Evolutionary conservation across 2,888 invertebrate species (phyloP), one percentile per base, ranked within the genome.

Genomic region (Machimus atricapillus): DNA sequence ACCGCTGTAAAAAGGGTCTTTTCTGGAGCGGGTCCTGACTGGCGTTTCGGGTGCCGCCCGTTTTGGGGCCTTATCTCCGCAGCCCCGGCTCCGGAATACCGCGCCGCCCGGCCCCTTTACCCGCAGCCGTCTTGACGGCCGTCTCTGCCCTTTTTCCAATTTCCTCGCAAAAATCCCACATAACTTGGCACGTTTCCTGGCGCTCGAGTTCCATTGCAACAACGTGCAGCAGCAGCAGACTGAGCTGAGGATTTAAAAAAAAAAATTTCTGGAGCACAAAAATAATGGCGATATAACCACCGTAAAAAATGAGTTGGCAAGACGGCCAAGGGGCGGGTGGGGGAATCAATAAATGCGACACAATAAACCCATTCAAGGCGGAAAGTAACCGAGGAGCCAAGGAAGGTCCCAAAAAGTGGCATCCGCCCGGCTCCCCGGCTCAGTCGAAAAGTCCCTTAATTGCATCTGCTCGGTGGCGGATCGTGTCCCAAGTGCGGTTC

Each of bases 231-330:
- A 66, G 82, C 66, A 66, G 16, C 82, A 66, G 12, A 14, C 43
- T 46, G 34, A 16, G 37, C n/a, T n/a, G 76, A 40, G 82, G 37
- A 5, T 23, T 40, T 23, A 82, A 82, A n/a, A n/a, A n/a, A n/a
- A 34, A 82, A 82, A 82, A 3, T 82, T 82, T 82, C 66, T 82
- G 12, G 82, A 82, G 82, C 82, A 82, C 82, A 82, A 82, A 58
- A 14, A 16, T 66, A 66, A 82, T 66, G n/a, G 82, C 19, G 37
- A 56, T 34, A 74, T 14, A n/a, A 52, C 58, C 23, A 16, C 34
- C n/a, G 5, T 4, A 37, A 52, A 27, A 58, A 82, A 66, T 34
- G 58, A 31, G 52, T 34, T 82, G 56, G 52, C 31, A 31, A 0
- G 31, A 31, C 27, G 7, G 23, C 23, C 12, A 0, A 2, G 58